A percentile compares a stretch with the other conserved stretches of the same genome.
Evolutionary conservation across 2,113 vertebrate species (phyloP).

Genomic region (Mormyrus lacerda): DNA sequence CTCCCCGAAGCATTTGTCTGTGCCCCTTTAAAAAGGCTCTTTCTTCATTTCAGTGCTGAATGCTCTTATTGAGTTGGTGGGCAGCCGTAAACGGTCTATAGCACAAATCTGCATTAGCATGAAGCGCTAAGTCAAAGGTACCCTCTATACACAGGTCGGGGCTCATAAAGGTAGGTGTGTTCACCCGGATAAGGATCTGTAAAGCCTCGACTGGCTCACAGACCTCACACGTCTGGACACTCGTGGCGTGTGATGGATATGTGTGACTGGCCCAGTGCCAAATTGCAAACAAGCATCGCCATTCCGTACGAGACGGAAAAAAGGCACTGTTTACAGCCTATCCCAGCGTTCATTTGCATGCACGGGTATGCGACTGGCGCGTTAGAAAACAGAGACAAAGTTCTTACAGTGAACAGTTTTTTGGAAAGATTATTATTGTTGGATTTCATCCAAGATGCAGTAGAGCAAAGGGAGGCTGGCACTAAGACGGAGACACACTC

Average conservation of each 20-base stretch:
- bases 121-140: slow-evolving; percentile 33
- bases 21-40: slow-evolving; percentile 33
- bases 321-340: neutral
- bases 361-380: neutral
- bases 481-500: neutral
- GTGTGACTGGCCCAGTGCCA: neutral
- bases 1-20: slow-evolving; percentile 35
- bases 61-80: slow-evolving; percentile 35
- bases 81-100: slow-evolving; percentile 33
- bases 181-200: slow-evolving; percentile 6
- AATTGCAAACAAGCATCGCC: neutral
- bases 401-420: neutral
- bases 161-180: slow-evolving; percentile 6
- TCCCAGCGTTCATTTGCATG: neutral
- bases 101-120: slow-evolving; percentile 34
- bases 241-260: neutral
- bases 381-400: neutral
- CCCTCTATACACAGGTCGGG: slow-evolving; percentile 29
- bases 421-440: neutral
- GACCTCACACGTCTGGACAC: neutral
- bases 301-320: neutral
- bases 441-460: neutral
- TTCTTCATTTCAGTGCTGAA: slow-evolving; percentile 26
- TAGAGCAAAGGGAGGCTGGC: neutral
- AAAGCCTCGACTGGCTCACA: neutral